Conservation (phyloP, 2,888 invertebrate species). For the Tricholauxania praeusta region DNA sequence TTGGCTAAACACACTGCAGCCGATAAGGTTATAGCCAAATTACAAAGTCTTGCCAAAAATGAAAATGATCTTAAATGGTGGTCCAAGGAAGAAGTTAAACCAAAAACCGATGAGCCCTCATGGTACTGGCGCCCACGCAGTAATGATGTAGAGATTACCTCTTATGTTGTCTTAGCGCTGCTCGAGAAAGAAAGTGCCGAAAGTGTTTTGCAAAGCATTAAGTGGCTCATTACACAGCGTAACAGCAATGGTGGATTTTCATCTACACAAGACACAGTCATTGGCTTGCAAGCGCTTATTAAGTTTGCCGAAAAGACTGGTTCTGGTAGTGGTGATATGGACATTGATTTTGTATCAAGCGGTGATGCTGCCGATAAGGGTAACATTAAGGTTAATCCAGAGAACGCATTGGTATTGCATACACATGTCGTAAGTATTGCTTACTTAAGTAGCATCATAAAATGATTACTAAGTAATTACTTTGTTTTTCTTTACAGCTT, state of each 20-base stretch:
- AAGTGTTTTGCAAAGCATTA: constrained; percentile 71
- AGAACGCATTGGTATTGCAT: constrained; percentile 86
- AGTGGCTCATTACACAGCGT: constrained; percentile 80
- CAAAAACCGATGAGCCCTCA: constrained; percentile 46
- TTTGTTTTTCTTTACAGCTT: constrained; percentile 47
- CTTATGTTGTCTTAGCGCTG: constrained; percentile 84
- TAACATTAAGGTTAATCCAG: constrained; percentile 72
- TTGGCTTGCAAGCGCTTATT: constrained; percentile 79
- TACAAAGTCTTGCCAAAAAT: constrained; percentile 66
- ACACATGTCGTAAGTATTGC: constrained; percentile 75
- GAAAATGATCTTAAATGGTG: constrained; percentile 80
- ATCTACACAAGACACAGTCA: constrained; percentile 84
- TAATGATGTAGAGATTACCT: constrained; percentile 83
- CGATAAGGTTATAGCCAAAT: constrained; percentile 73
- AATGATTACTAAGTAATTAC: neutral
- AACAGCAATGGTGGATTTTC: constrained; percentile 79
- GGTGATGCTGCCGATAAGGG: constrained; percentile 49
- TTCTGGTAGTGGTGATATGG: constrained; percentile 55
- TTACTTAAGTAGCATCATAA: neutral
- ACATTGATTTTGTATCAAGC: constrained; percentile 55
- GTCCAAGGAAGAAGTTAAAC: constrained; percentile 72
- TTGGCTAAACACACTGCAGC: constrained; percentile 80
- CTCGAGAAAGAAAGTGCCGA: constrained; percentile 64
- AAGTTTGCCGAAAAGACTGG: constrained; percentile 73
- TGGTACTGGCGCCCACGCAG: constrained; percentile 72